phyloP scores from a whole-genome alignment of 2,113 vertebrate genomes.

The Sprattus sprattus region DNA sequence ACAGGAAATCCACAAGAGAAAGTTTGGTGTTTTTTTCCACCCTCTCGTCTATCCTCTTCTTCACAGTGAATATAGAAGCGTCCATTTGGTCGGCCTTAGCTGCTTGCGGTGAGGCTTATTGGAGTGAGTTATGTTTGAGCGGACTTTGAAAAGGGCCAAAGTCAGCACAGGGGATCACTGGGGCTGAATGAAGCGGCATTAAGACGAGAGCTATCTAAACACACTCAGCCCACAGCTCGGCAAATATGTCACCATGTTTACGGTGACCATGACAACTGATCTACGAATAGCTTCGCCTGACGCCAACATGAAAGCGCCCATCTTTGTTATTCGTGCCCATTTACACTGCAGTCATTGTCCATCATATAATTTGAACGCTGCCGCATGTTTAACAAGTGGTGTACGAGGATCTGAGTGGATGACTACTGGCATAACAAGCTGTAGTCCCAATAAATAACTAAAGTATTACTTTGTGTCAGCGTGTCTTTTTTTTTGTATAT shows the following conservation, averaged over 20 bases:
- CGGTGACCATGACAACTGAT: constrained; percentile 45
- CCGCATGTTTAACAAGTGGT: constrained; percentile 8
- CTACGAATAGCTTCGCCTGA: constrained; percentile 30
- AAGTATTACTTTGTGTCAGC: not conserved
- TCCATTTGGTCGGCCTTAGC: constrained; percentile 27
- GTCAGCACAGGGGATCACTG: constrained; percentile 30
- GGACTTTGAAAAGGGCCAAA: constrained; percentile 47
- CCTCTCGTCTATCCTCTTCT: not conserved
- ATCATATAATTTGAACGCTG: constrained; percentile 7
- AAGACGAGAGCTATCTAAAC: constrained; percentile 38
- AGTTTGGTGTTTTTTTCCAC: not conserved
- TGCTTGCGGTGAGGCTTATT: constrained; percentile 53
- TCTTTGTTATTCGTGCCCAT: not conserved
- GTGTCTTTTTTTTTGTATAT: not conserved
- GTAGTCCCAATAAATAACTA: not conserved
- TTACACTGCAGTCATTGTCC: constrained; percentile 15
- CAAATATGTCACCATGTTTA: constrained; percentile 44
- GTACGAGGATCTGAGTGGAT: not conserved
- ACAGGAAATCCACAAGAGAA: constrained; percentile 46
- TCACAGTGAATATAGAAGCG: constrained; percentile 29
- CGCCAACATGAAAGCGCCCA: constrained; percentile 1
- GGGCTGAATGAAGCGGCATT: constrained; percentile 30
- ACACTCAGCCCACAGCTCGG: constrained; percentile 36
- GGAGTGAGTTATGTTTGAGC: constrained; percentile 59
- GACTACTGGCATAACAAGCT: not conserved